Conservation (phyloP, 2,888 invertebrate genomes). For the Dryobotodes eremita region DNA sequence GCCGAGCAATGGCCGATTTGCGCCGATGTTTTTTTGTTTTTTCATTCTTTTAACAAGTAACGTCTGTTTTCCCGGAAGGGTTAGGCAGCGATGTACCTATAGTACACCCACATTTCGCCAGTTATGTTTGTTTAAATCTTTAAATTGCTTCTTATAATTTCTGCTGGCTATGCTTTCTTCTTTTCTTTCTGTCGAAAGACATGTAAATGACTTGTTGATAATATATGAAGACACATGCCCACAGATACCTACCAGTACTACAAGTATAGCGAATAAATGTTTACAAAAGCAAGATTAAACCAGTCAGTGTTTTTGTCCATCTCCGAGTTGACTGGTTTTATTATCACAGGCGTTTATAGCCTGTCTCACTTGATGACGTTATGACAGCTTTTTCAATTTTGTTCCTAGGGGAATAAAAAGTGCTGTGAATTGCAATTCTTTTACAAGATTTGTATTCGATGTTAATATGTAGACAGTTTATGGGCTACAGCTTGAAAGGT, state of each 20-base stretch:
- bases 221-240: constrained; percentile 11
- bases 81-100: background rate
- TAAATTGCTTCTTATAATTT: background rate
- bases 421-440: constrained; percentile 23
- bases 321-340: constrained; percentile 50
- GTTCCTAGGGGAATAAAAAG: constrained; percentile 13
- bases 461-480: constrained; percentile 15
- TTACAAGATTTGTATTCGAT: constrained; percentile 18
- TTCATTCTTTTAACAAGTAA: background rate
- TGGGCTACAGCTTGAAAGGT: background rate
- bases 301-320: constrained; percentile 31
- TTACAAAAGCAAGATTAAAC: constrained; percentile 30
- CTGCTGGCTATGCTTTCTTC: background rate
- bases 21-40: background rate
- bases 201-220: constrained; percentile 5
- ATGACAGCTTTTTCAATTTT: constrained; percentile 29
- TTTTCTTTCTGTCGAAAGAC: background rate
- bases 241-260: constrained; percentile 13
- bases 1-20: background rate
- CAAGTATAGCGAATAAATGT: constrained; percentile 23
- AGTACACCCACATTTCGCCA: background rate
- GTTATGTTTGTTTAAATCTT: background rate
- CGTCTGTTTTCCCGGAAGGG: background rate
- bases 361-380: constrained; percentile 39
- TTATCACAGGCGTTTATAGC: constrained; percentile 43